Base-by-base conservation (phyloP, 2,888 invertebrate genomes). In the Eupithecia exiguata region DNA sequence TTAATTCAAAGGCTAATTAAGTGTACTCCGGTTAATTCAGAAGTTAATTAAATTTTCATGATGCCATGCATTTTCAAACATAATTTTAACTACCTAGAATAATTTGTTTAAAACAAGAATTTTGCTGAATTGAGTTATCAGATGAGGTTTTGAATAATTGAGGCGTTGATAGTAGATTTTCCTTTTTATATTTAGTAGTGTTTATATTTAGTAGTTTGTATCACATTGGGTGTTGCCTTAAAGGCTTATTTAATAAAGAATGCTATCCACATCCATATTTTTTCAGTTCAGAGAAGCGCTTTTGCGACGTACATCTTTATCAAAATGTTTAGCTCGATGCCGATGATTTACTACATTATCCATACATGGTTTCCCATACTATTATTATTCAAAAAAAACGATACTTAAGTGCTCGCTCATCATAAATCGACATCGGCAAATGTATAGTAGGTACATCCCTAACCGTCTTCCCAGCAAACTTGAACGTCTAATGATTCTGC, bases 1-100 rank as follows among this genome's bases (percentile, higher is more conserved):
- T 65, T 65, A 36, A 65, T 65, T 35, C 63, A 65, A 65, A 65
- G 63, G 63, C n/a, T 65, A 65, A 65, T 65, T 65, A 65, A 65
- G 35, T 65, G 36, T 30, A 12, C n/a, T 10, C n/a, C 5, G n/a
- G 12, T n/a, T 65, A n/a, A 65, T 65, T 65, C 38, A 65, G 21
- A 65, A 65, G 36, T 38, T 65, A 65, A 65, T 65, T 65, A 38
- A 36, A 38, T 65, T 65, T 36, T 36, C 63, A 65, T n/a, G 38
- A 36, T 65, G 36, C 14, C 38, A 65, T 65, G 63, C 36, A 65
- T 21, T 65, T 65, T 65, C 25, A 38, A n/a, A 38, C n/a, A 10
- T 21, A 38, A 36, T 65, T 65, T 38, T 58, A 58, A 58, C 58
- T 14, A 58, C 14, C 58, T 58, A 58, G 12, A 58, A 58, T 58